Conservation (phyloP, 2,797 vertebrate genomes). For the Meda fulgida region DNA sequence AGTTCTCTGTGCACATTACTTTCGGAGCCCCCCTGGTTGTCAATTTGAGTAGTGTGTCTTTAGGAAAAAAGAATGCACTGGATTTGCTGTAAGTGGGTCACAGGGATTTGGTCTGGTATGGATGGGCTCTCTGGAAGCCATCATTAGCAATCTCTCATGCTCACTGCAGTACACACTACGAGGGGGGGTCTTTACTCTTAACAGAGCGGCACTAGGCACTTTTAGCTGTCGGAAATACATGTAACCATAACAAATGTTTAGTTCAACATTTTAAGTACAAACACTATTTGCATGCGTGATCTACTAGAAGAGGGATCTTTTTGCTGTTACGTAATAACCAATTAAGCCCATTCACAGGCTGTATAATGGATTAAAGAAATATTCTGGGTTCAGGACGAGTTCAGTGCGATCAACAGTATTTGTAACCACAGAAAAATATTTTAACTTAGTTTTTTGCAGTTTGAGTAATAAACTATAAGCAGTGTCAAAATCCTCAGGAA, state of each 20-base stretch:
- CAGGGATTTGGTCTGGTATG: conserved; percentile 45
- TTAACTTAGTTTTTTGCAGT: not conserved
- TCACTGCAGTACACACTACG: conserved; percentile 38
- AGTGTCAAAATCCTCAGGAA: not conserved
- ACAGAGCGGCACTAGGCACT: not conserved
- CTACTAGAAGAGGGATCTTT: not conserved
- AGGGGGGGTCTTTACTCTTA: not conserved
- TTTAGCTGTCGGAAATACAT: conserved; percentile 6
- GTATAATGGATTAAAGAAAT: conserved; percentile 22
- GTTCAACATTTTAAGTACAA: not conserved
- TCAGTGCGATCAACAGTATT: not conserved
- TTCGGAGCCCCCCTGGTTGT: not conserved
- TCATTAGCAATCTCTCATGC: conserved; percentile 51
- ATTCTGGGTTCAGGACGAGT: not conserved
- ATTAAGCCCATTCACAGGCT: conserved; percentile 30
- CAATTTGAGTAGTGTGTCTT: conserved; percentile 3
- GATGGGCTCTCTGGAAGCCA: conserved; percentile 46
- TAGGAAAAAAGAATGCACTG: not conserved
- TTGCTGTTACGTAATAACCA: not conserved
- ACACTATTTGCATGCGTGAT: not conserved
- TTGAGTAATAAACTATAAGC: not conserved
- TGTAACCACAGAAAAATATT: not conserved
- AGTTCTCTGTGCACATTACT: conserved; percentile 37
- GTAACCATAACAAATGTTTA: not conserved
- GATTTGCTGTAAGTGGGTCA: conserved; percentile 20